Evolutionary conservation across 2,888 invertebrate species (phyloP), one percentile per base, ranked within the genome.

Genomic region (Mythimna pallens): DNA sequence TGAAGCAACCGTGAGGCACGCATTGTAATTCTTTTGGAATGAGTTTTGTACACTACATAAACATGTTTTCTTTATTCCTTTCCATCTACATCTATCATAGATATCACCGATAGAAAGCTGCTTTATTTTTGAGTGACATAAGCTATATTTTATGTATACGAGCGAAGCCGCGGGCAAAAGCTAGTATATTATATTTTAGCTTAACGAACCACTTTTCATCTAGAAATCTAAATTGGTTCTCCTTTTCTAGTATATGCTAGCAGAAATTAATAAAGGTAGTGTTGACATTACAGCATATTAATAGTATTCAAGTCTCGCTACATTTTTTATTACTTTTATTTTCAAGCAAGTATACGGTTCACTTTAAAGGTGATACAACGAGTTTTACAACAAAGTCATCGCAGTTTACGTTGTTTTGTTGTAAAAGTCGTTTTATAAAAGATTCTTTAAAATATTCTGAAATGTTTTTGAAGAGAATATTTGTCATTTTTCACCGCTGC

Each of bases 401-500:
- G 7, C 6, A 47, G 17, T 17, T 34, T 14, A 20, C 17, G 7
- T 57, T 36, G 30, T 58, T 55, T 70, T 52, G n/a, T 70, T 43
- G 17, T 43, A 43, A 55, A 14, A 50, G 50, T 43, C 22, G 3
- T 40, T 58, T 57, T n/a, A n/a, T 40, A 50, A n/a, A 25, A 3
- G 20, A 30, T 12, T 47, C 17, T 30, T 47, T 20, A 30, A 43
- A 63, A 30, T 6, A 57, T 36, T 40, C 64, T 52, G n/a, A 36
- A 63, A 66, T 66, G 20, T n/a, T 62, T 55, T 73, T 54, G 22
- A 55, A 66, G 14, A 22, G 17, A 77, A 50, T 59, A 58, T 40
- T 66, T 34, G 30, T 12, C 3, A 54, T 79, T 72, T 73, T 67
- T 22, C 40, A 12, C 20, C 5, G 25, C 40, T 66, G 22, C 40